Conservation (phyloP, 2,113 vertebrate genomes). For the Lagopus leucura region DNA sequence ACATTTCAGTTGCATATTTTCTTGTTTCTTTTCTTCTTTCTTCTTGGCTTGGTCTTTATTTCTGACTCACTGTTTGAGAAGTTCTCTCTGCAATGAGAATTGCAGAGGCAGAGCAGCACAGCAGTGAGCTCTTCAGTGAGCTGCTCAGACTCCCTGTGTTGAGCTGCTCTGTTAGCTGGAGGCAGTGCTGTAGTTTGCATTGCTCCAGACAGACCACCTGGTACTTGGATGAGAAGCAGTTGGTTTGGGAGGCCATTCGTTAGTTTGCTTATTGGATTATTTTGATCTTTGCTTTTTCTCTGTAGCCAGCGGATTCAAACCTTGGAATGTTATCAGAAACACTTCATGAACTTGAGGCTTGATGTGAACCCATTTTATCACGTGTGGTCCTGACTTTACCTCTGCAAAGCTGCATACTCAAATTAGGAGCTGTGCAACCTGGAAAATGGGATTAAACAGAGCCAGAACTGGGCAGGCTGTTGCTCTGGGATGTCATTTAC, state of each 20-base stretch:
- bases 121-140: neutral
- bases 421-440: neutral
- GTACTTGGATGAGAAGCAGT: neutral
- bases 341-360: neutral
- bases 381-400: neutral
- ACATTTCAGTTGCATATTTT: neutral
- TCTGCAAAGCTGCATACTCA: neutral
- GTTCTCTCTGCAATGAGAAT: neutral
- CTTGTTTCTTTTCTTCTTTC: neutral
- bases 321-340: neutral
- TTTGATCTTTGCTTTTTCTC: neutral
- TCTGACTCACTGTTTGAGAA: neutral
- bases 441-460: neutral
- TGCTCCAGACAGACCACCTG: neutral
- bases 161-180: neutral
- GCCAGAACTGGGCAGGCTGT: neutral
- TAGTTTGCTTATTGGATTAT: neutral
- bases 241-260: neutral
- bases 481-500: neutral
- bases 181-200: neutral
- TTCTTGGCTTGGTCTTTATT: neutral
- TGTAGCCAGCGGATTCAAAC: neutral
- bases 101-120: neutral
- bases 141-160: neutral
- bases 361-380: neutral